Percentiles rank a stretch among this genome's conserved stretches.
phyloP scores from a whole-genome alignment of 1,140 invertebrate species.

The Palaemon carinicauda region DNA sequence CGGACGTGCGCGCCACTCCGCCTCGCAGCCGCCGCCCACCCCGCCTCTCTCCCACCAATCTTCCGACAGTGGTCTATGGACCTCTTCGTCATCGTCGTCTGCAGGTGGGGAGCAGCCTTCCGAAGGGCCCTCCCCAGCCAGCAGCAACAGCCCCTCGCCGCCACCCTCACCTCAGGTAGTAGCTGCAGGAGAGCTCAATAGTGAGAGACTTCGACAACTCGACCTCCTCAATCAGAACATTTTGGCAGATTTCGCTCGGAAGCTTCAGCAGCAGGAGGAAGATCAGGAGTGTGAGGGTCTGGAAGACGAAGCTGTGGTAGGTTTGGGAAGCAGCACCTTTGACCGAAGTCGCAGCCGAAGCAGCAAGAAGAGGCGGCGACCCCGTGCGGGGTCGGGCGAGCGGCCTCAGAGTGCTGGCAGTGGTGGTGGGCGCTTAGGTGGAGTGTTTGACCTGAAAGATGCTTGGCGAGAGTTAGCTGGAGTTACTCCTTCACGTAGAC shows the following conservation, averaged over 20 bases:
- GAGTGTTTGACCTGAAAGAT: slow-evolving; percentile 32
- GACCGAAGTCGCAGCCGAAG: background rate
- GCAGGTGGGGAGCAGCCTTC: slow-evolving; percentile 42
- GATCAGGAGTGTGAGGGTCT: background rate
- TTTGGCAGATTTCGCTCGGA: slow-evolving; percentile 38
- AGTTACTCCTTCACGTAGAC: slow-evolving; percentile 56
- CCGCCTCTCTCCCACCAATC: slow-evolving; percentile 46
- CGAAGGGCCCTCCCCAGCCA: background rate
- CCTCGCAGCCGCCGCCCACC: slow-evolving; percentile 33
- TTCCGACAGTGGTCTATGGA: slow-evolving; percentile 53
- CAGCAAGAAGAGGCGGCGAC: background rate
- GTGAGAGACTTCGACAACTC: slow-evolving; percentile 32
- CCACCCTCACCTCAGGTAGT: background rate
- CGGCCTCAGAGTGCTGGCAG: background rate
- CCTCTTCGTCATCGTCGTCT: slow-evolving; percentile 24
- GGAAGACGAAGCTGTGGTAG: background rate
- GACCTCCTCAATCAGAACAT: slow-evolving; percentile 35
- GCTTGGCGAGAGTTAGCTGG: slow-evolving; percentile 57
- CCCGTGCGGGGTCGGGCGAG: background rate
- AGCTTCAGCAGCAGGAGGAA: slow-evolving; percentile 17
- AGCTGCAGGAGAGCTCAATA: slow-evolving; percentile 7
- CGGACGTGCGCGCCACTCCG: slow-evolving; percentile 20
- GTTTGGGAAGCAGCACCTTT: slow-evolving; percentile 30
- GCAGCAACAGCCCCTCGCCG: background rate
- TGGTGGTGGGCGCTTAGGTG: background rate